These are phyloP conservation scores for Saxidomus purpurata DNA, from an alignment of 1,140 invertebrate genomes.

Conservation along the genomic window DNA sequence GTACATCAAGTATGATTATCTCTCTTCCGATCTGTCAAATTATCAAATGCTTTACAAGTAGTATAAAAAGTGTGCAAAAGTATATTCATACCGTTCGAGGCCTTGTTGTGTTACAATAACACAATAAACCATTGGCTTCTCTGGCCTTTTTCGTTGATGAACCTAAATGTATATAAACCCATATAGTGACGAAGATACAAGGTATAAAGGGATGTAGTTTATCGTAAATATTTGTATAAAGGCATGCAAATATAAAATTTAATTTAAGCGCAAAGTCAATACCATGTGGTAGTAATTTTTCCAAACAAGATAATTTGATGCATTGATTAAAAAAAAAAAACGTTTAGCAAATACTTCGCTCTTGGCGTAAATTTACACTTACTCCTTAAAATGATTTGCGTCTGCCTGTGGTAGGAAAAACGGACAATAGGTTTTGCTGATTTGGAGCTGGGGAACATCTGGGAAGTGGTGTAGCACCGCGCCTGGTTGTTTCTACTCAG, in stretches of 20 bases:
- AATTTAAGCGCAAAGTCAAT: neutral
- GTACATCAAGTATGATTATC: too few relatives aligned
- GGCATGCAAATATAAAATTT: neutral
- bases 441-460: neutral
- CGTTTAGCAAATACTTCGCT: neutral
- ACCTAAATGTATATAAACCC: too few relatives aligned
- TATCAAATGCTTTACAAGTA: too few relatives aligned
- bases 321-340: neutral
- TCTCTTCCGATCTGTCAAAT: too few relatives aligned
- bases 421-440: neutral
- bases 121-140: too few relatives aligned
- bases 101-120: too few relatives aligned
- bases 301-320: neutral
- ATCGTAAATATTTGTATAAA: neutral
- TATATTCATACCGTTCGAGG: too few relatives aligned
- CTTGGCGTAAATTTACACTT: neutral
- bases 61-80: too few relatives aligned
- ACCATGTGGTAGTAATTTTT: neutral
- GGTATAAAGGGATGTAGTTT: too few relatives aligned
- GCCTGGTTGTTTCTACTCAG: constrained; percentile 46
- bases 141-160: too few relatives aligned
- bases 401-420: neutral
- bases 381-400: constrained; percentile 13
- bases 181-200: too few relatives aligned
- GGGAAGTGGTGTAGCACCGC: constrained; percentile 5